phyloP scores from a whole-genome alignment of 2,113 vertebrate genomes.

The Misgurnus anguillicaudatus region DNA sequence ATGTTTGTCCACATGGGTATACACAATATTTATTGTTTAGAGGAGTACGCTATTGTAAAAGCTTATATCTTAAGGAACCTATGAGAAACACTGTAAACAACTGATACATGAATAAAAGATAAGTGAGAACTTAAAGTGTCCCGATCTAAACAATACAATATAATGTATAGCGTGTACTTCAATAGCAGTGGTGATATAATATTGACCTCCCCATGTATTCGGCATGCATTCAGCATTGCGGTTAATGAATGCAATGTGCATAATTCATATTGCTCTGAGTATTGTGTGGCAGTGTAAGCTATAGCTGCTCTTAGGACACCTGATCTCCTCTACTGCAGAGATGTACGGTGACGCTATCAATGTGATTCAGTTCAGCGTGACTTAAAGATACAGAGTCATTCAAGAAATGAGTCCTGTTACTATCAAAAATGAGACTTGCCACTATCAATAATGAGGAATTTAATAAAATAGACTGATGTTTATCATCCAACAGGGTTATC shows the following conservation, averaged over 20 bases:
- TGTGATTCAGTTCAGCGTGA: constrained; percentile 10
- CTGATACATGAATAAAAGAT: too few relatives aligned
- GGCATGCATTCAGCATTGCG: constrained; percentile 54
- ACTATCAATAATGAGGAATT: not conserved
- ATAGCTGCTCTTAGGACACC: constrained; percentile 55
- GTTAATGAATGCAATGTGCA: constrained; percentile 64
- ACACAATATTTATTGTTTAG: too few relatives aligned
- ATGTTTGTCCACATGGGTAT: too few relatives aligned
- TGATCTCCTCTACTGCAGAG: constrained; percentile 31
- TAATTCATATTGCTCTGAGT: constrained; percentile 65
- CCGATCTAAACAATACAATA: too few relatives aligned
- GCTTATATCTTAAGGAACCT: too few relatives aligned
- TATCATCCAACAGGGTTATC: not conserved
- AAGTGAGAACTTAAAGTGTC: too few relatives aligned
- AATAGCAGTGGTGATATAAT: not conserved
- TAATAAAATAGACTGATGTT: not conserved
- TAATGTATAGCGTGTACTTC: too few relatives aligned
- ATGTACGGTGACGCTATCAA: not conserved
- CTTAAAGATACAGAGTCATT: not conserved
- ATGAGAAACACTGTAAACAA: too few relatives aligned
- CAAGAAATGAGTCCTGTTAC: not conserved
- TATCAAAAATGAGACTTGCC: not conserved
- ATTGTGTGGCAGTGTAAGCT: constrained; percentile 61
- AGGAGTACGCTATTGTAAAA: too few relatives aligned
- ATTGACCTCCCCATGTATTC: constrained; percentile 9